Percentiles rank a stretch among this genome's conserved stretches.
Evolutionary conservation across 1,140 invertebrate species (phyloP).

Genomic region (Branchinecta lindahli): DNA sequence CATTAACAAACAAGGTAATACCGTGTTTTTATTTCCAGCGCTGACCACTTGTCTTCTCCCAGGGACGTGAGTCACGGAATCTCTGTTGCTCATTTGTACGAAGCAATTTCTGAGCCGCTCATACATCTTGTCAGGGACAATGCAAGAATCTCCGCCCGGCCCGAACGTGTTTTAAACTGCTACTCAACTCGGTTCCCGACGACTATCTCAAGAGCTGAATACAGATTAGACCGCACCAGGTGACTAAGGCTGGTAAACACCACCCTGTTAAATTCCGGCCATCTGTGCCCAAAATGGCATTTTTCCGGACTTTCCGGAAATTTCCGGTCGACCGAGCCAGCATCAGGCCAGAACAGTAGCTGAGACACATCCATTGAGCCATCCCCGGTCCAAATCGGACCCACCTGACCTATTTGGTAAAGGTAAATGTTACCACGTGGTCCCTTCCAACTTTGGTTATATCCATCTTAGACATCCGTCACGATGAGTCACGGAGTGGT

Average conservation of each 20-base stretch:
- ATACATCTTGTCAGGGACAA: background rate
- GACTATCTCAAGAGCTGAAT: conserved; percentile 6
- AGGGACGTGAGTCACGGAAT: too few relatives aligned
- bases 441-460: background rate
- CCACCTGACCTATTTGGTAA: conserved; percentile 9
- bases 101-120: background rate
- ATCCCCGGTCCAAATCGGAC: background rate
- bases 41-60: too few relatives aligned
- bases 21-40: too few relatives aligned
- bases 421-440: conserved; percentile 10
- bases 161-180: background rate
- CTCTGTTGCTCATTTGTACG: background rate
- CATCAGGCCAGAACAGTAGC: background rate
- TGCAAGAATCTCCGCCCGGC: background rate
- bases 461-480: background rate
- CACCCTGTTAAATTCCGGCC: background rate
- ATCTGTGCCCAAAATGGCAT: background rate
- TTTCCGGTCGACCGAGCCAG: background rate
- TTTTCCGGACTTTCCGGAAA: background rate
- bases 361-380: conserved; percentile 1
- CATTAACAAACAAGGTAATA: too few relatives aligned
- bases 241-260: background rate
- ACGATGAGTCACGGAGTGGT: background rate
- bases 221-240: conserved; percentile 7
- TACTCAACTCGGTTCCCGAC: background rate